These are phyloP conservation scores for Porites rus DNA, from an alignment of 92 coral and sea anemone genomes.

Conservation along the genomic window DNA sequence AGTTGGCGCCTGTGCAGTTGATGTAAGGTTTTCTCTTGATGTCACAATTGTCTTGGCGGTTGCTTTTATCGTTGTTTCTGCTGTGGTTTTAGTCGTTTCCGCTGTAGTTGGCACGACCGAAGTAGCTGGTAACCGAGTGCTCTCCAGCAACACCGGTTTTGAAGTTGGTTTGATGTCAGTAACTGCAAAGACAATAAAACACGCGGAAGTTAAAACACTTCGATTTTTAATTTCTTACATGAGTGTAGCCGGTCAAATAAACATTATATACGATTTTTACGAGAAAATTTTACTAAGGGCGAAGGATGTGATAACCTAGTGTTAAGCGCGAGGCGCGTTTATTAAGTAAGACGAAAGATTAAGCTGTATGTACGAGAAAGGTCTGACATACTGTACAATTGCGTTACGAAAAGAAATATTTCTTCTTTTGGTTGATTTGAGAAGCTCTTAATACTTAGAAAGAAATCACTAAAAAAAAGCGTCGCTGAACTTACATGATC, in stretches of 20 bases:
- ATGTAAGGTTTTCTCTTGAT: not conserved
- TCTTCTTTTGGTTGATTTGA: not conserved
- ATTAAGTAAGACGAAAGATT: too few relatives aligned
- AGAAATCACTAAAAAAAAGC: not conserved
- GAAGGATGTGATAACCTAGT: too few relatives aligned
- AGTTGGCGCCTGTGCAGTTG: not conserved
- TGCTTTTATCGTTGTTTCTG: too few relatives aligned
- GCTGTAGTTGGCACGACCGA: conserved; percentile 1
- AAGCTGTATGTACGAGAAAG: too few relatives aligned
- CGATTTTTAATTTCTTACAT: too few relatives aligned
- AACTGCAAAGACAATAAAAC: conserved; percentile 18
- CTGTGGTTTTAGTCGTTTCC: not conserved
- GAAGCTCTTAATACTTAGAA: not conserved
- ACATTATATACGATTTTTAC: too few relatives aligned
- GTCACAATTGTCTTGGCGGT: not conserved
- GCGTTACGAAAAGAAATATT: not conserved
- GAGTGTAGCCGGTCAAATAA: too few relatives aligned
- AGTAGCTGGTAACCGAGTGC: not conserved
- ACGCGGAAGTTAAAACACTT: not conserved
- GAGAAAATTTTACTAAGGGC: too few relatives aligned
- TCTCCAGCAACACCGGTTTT: not conserved
- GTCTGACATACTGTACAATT: not conserved
- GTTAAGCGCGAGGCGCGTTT: too few relatives aligned
- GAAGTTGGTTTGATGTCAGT: conserved; percentile 35
- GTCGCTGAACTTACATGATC: conserved; percentile 30